Base-by-base conservation (phyloP, 2,113 vertebrate species). In the Pavo muticus region DNA sequence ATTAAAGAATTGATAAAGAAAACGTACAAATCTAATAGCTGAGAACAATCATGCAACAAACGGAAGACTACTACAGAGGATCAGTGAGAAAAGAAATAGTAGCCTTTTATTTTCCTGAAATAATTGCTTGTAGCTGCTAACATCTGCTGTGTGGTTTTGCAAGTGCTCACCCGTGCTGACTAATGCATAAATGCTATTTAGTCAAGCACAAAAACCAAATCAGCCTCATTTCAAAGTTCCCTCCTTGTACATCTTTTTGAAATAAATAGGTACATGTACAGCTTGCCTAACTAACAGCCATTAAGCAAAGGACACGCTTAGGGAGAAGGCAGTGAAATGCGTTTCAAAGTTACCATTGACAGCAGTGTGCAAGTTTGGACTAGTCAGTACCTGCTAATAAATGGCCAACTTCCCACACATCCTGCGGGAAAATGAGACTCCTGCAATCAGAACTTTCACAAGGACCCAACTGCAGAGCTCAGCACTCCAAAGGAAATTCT, bases 1-100 rank as follows among this genome's bases (percentile, higher is more conserved):
- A 97, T 91, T 71, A 97, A 91, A 98, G 63, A 78, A 35, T 87
- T 96, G 88, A 96, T 95, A 94, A 97, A 97, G 79, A 75, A 88
- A 94, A 93, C 29, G 70, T 67, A 81, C 75, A 80, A 91, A 84
- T 94, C 76, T 91, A 94, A 92, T 52, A 91, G 83, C 76, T 71
- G 69, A 94, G 79, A 95, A 95, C 42, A 95, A 48, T 90, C 88
- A 93, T 84, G 90, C 70, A 95, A 81, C 24, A 94, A 86, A 94
- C 30, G 59, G 57, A 86, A 84, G 84, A 87, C 60, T 78, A 40
- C 39, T 81, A 48, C 4, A 90, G 65, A 81, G 30, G 15, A 84
- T 65, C 61, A 52, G 47, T 47, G 35, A 90, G 67, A 69, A 87
- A 84, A 93, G 9, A 88, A 93, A 81, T 1, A 77, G 72, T 50